Evolutionary conservation across 2,797 vertebrate species (phyloP), one percentile per base, ranked within the genome.

Genomic region (Gallirallus australis): DNA sequence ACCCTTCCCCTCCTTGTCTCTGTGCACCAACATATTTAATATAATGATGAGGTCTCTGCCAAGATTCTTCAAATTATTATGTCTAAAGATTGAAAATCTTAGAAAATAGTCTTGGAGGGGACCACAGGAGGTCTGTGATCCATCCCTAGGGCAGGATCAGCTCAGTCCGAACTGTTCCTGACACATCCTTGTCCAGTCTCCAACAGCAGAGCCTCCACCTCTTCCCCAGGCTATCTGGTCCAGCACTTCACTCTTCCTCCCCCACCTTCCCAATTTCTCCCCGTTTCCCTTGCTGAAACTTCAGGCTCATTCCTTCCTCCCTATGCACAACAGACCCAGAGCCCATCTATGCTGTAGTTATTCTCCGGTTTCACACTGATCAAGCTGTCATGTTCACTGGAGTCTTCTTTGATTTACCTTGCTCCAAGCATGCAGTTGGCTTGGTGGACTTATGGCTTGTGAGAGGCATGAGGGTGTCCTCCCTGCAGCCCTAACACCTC

Each of bases 1-100:
- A 91, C 52, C 81, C 73, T 79, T 54, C 70, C 56, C 52, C 47
- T 83, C 92, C 79, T n/a, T 3, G 3, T 59, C 68, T 82, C 79
- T 45, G 2, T 37, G 81, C 84, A 4, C 68, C 28, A 30, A 50
- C 17, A 4, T 19, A 20, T 76, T 92, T 33, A 61, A 40, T 33
- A 42, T 7, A 59, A 5, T 1, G 12, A 37, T 17, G 77, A 86
- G 20, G 31, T 68, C 54, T 81, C 45, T 78, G 95, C 90, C 91
- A 94, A 94, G 89, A 95, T 93, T 71, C 87, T 82, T 95, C 71
- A 12, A 10, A 56, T 85, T 87, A 40, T 77, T 86, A 31, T 66
- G 78, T 60, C 76, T 73, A 27, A 76, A 31, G 27, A 48, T 45
- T 53, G n/a, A 30, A 86, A 76, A 72, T 50, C 37, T 1, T 10